Conservation (phyloP, 2,888 invertebrate genomes). For the Andrena marginata region DNA sequence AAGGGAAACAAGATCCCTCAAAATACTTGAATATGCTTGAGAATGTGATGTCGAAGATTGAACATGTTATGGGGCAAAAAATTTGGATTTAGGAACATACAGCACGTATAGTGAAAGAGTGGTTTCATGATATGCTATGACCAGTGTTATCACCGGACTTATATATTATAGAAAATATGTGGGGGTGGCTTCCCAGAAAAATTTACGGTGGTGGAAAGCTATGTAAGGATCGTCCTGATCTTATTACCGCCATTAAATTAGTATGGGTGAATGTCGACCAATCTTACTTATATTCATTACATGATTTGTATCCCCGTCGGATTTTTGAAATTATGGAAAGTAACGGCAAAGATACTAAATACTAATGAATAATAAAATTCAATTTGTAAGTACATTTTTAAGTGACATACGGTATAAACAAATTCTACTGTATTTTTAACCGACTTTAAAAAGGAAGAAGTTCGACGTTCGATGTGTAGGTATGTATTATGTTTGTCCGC, state of each 20-base stretch:
- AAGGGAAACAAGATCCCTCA: neutral
- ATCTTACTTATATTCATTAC: neutral
- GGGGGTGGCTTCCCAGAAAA: neutral
- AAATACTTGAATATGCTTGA: slow-evolving; percentile 1
- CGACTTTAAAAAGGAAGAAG: no score
- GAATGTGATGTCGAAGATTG: neutral
- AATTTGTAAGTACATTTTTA: neutral
- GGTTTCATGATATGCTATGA: neutral
- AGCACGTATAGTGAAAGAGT: neutral
- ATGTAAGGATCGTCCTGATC: neutral
- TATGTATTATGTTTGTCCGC: no score
- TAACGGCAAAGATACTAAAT: neutral
- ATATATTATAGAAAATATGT: slow-evolving; percentile 7
- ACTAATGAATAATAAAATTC: neutral
- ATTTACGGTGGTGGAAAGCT: neutral
- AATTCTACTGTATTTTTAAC: neutral
- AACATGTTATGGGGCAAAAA: neutral
- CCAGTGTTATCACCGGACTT: neutral
- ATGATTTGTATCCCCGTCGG: neutral
- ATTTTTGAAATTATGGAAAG: neutral
- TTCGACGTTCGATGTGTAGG: no score
- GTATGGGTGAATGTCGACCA: neutral
- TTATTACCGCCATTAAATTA: neutral
- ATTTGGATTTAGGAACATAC: neutral
- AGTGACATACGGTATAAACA: neutral